Evolutionary conservation across 2,888 invertebrate genomes (phyloP).

Genomic region (Spicauda simplicius): DNA sequence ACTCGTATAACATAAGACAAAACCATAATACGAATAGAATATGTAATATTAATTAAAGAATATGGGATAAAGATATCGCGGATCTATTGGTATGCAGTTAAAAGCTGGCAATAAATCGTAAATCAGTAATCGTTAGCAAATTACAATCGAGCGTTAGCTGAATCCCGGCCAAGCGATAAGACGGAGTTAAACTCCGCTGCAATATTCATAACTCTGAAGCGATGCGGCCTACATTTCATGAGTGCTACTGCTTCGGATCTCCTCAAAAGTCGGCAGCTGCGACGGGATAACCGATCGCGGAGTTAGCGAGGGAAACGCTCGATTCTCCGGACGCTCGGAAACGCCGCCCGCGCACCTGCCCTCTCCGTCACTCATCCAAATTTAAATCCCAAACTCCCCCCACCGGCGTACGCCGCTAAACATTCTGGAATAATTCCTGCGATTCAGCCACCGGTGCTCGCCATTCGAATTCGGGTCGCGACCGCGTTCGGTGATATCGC

Average conservation of each 20-base stretch:
- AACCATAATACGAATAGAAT: too few relatives aligned
- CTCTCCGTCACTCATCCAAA: constrained; percentile 85
- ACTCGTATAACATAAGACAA: too few relatives aligned
- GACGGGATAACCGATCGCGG: constrained; percentile 55
- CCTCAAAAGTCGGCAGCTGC: constrained; percentile 46
- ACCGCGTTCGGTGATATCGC: constrained; percentile 81
- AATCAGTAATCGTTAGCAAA: constrained; percentile 62
- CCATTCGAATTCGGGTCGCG: constrained; percentile 85
- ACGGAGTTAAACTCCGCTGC: constrained; percentile 46
- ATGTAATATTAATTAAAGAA: too few relatives aligned
- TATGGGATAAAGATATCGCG: neutral
- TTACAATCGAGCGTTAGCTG: constrained; percentile 54
- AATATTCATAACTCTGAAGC: constrained; percentile 47
- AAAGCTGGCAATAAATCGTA: constrained; percentile 53
- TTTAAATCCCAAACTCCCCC: constrained; percentile 84
- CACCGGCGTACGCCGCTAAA: constrained; percentile 73
- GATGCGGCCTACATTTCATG: constrained; percentile 44
- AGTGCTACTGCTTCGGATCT: constrained; percentile 44
- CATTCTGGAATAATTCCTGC: constrained; percentile 85
- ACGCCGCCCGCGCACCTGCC: constrained; percentile 84
- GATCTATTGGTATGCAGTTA: constrained; percentile 7
- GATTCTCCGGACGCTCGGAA: constrained; percentile 67
- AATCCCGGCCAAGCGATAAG: constrained; percentile 67
- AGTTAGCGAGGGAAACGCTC: constrained; percentile 63
- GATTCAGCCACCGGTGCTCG: constrained; percentile 78